phyloP scores from a whole-genome alignment of 1,140 invertebrate species.

The Chrysopa pallens region DNA sequence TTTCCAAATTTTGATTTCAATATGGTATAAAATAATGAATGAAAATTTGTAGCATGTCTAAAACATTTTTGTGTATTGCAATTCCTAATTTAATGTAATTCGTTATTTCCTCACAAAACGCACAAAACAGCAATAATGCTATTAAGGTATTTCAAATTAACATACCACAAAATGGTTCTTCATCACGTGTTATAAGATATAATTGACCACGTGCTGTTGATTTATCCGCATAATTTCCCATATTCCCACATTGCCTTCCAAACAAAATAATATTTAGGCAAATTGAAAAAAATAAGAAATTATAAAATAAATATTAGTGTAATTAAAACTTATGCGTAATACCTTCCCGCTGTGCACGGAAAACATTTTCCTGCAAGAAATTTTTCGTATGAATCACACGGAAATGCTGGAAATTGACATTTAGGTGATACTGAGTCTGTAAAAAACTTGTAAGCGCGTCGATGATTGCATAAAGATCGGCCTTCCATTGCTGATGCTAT shows the following conservation, averaged over 20 bases:
- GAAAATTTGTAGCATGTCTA: too few species aligned
- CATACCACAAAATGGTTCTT: constrained; percentile 79
- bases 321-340: constrained; percentile 3
- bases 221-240: constrained; percentile 84
- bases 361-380: constrained; percentile 61
- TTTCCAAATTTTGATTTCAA: too few species aligned
- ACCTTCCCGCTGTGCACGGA: constrained; percentile 33
- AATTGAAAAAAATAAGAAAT: not conserved
- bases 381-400: constrained; percentile 70
- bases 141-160: too few species aligned
- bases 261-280: constrained; percentile 1
- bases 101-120: too few species aligned
- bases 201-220: constrained; percentile 62
- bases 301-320: too few species aligned
- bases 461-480: constrained; percentile 76
- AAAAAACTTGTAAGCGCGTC: constrained; percentile 83
- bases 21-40: too few species aligned
- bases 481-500: constrained; percentile 56
- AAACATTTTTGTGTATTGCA: too few species aligned
- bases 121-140: too few species aligned
- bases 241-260: constrained; percentile 51
- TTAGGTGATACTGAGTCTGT: constrained; percentile 80
- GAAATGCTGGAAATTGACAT: constrained; percentile 76
- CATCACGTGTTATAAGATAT: constrained; percentile 73
- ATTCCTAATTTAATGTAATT: too few species aligned